Evolutionary conservation across 1,140 invertebrate species (phyloP).

Genomic region (Zaprionus lachaisei): DNA sequence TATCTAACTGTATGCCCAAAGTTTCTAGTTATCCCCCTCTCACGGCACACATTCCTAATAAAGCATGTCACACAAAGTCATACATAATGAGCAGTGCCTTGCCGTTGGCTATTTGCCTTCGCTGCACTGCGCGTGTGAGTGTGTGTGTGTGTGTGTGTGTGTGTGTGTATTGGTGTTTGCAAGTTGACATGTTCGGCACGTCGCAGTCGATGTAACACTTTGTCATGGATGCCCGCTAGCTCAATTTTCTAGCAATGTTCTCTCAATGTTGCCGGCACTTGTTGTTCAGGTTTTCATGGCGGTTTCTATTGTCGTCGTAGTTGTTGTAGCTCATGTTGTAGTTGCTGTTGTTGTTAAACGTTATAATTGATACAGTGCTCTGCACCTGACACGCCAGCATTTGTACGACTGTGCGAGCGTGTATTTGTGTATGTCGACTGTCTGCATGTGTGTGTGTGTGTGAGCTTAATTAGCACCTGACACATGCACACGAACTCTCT

Average conservation of each 20-base stretch:
- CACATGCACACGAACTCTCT: constrained; percentile 42
- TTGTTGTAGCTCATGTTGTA: constrained; percentile 2
- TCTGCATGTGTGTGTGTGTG: constrained; percentile 18
- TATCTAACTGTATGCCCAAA: too few relatives aligned
- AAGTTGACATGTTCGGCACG: constrained; percentile 36
- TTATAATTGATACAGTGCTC: constrained; percentile 54
- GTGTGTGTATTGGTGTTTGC: constrained; percentile 2
- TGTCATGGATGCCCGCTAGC: constrained; percentile 31
- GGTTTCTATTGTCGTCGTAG: constrained; percentile 20
- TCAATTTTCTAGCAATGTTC: constrained; percentile 23
- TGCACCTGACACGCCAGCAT: constrained; percentile 52
- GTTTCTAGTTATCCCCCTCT: too few relatives aligned
- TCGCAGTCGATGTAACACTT: constrained; percentile 40
- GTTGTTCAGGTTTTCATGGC: constrained; percentile 19
- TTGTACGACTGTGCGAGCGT: neutral
- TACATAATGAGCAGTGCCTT: neutral
- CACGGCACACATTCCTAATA: neutral
- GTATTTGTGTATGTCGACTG: neutral
- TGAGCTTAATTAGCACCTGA: constrained; percentile 70
- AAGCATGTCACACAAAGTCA: neutral
- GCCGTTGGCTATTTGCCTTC: constrained; percentile 14
- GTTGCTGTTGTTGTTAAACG: constrained; percentile 41
- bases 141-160: constrained; percentile 6
- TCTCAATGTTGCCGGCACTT: constrained; percentile 34
- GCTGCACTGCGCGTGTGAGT: neutral